phyloP scores from a whole-genome alignment of 2,113 vertebrate species.

The Sminthopsis crassicaudata region DNA sequence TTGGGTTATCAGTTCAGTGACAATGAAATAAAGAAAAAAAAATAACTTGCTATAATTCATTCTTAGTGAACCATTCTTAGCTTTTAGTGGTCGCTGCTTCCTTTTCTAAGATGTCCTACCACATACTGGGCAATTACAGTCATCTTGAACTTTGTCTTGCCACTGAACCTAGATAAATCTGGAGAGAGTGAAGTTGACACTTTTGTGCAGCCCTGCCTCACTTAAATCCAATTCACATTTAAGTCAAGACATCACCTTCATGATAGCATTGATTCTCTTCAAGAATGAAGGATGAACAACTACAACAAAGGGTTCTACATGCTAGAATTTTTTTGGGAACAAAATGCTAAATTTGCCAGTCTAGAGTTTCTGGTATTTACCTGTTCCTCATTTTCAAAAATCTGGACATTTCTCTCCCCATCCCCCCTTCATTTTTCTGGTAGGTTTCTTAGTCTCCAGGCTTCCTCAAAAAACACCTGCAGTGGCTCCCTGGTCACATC shows the following conservation, averaged over 20 bases:
- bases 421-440: not conserved
- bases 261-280: not conserved
- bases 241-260: not conserved
- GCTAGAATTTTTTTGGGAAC: not conserved
- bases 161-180: not conserved
- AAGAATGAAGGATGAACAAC: not conserved
- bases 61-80: not conserved
- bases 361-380: not conserved
- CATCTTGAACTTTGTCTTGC: not conserved
- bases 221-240: not conserved
- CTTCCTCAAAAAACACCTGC: constrained; percentile 4
- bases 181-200: not conserved
- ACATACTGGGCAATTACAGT: not conserved
- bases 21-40: not conserved
- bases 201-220: not conserved
- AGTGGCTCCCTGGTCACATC: not conserved
- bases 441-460: not conserved
- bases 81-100: not conserved
- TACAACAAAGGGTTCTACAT: not conserved
- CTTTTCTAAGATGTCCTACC: not conserved
- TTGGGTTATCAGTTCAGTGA: not conserved
- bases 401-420: not conserved
- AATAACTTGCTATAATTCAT: not conserved
- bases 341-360: not conserved
- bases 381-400: not conserved